These are phyloP conservation scores for Eonycteris spelaea DNA, from an alignment of 2,113 vertebrate genomes.

Conservation along the genomic window DNA sequence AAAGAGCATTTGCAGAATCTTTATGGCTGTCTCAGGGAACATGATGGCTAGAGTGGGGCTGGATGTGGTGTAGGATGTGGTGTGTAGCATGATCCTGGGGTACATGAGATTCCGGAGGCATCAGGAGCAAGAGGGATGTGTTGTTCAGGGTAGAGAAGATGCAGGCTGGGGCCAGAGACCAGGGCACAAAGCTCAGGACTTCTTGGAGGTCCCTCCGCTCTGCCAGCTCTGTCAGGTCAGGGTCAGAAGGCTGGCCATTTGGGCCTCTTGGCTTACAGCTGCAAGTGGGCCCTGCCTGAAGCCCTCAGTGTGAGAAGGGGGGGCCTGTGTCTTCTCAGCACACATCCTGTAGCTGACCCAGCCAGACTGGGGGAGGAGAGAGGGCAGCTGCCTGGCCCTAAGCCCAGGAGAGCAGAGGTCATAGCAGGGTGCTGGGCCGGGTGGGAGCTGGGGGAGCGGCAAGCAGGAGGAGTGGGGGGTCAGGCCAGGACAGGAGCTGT, in stretches of 20 bases:
- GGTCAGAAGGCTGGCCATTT: not conserved
- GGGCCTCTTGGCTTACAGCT: slow-evolving; percentile 15
- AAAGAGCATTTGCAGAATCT: not conserved
- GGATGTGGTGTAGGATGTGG: too few relatives aligned
- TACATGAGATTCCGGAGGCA: not conserved
- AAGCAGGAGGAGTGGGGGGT: not conserved
- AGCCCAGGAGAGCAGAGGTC: slow-evolving; percentile 67
- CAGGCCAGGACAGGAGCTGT: slow-evolving; percentile 36
- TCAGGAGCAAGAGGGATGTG: not conserved
- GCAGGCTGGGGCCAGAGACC: not conserved
- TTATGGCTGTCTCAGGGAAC: not conserved
- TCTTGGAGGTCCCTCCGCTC: not conserved
- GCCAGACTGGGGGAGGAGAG: slow-evolving; percentile 12
- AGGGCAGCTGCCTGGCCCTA: slow-evolving; percentile 59
- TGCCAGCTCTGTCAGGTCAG: not conserved
- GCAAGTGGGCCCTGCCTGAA: not conserved
- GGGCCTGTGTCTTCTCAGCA: slow-evolving; percentile 21
- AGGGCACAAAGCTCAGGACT: not conserved
- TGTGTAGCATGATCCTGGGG: not conserved
- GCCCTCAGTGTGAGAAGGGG: not conserved
- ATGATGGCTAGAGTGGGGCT: not conserved
- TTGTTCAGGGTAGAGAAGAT: not conserved
- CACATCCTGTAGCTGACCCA: slow-evolving; percentile 57
- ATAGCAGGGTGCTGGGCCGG: not conserved
- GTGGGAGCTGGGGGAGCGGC: slow-evolving; percentile 28